These are phyloP conservation scores for Trigoniulus corallinus DNA, from an alignment of 1,140 invertebrate species.

Conservation along the genomic window DNA sequence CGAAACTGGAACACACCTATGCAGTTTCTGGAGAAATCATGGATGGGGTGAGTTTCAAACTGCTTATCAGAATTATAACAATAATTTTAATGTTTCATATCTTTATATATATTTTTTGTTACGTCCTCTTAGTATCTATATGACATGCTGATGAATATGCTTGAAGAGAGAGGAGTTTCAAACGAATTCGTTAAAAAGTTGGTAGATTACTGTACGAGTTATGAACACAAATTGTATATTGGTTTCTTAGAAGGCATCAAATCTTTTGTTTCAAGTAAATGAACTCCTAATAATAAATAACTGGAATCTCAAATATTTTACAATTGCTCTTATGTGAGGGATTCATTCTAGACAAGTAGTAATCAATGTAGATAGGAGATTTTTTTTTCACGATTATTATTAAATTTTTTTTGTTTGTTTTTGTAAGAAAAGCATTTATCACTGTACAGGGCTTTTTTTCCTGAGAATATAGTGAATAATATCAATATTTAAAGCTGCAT, in stretches of 20 bases:
- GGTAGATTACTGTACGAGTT: conserved; percentile 64
- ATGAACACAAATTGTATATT: conserved; percentile 79
- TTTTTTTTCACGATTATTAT: too few relatives aligned
- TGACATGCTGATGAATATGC: conserved; percentile 77
- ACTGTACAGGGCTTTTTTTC: too few relatives aligned
- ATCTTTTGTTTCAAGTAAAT: conserved; percentile 42
- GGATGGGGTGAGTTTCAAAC: conserved; percentile 67
- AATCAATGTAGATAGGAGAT: background rate
- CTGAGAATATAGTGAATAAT: conserved; percentile 1
- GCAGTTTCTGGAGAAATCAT: conserved; percentile 74
- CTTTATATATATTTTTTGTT: conserved; percentile 1
- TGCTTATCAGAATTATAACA: too few relatives aligned
- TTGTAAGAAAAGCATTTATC: too few relatives aligned
- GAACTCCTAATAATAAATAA: too few relatives aligned
- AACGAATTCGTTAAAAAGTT: conserved; percentile 82
- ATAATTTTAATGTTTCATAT: conserved; percentile 1
- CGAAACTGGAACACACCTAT: conserved; percentile 66
- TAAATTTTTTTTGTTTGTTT: too few relatives aligned
- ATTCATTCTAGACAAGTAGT: background rate
- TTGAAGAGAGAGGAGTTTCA: conserved; percentile 81
- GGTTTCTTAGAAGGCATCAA: conserved; percentile 65
- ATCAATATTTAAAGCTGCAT: too few relatives aligned
- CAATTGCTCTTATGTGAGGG: background rate
- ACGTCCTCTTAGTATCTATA: conserved; percentile 50
- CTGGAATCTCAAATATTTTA: background rate